Percentiles rank a stretch among this genome's conserved stretches.
These are phyloP conservation scores for Brevimyrus niger DNA, from an alignment of 2,113 vertebrate species.

Conservation along the genomic window DNA sequence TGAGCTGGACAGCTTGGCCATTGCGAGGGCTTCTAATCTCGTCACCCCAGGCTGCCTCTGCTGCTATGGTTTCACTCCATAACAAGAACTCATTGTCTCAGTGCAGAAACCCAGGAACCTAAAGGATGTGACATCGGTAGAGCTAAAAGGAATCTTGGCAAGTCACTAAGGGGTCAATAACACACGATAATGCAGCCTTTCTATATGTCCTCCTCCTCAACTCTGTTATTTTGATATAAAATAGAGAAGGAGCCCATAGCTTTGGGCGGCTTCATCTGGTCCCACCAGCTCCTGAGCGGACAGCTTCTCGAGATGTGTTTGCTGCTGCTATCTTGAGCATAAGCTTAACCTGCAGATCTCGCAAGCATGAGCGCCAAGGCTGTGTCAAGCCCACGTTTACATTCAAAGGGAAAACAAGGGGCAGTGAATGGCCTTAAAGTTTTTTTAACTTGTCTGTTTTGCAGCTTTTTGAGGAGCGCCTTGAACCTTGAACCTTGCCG, in stretches of 20 bases:
- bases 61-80: conserved; percentile 33
- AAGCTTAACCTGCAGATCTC: background rate
- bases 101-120: conserved; percentile 24
- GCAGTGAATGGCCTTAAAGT: background rate
- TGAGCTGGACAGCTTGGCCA: conserved; percentile 20
- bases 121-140: conserved; percentile 28
- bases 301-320: background rate
- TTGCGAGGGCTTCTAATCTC: conserved; percentile 32
- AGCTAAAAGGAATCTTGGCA: conserved; percentile 50
- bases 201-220: conserved; percentile 37
- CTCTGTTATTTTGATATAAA: conserved; percentile 26
- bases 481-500: background rate
- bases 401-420: background rate
- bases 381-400: background rate
- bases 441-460: background rate
- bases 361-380: background rate
- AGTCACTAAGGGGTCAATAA: conserved; percentile 26
- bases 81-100: conserved; percentile 40
- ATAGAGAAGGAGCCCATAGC: background rate
- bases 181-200: conserved; percentile 43
- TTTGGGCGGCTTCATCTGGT: background rate
- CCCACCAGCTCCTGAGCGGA: background rate
- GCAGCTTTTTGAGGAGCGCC: background rate
- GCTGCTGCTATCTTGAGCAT: background rate
- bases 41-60: conserved; percentile 36